Conservation (phyloP, 2,797 vertebrate species). For the Argentina silus region DNA sequence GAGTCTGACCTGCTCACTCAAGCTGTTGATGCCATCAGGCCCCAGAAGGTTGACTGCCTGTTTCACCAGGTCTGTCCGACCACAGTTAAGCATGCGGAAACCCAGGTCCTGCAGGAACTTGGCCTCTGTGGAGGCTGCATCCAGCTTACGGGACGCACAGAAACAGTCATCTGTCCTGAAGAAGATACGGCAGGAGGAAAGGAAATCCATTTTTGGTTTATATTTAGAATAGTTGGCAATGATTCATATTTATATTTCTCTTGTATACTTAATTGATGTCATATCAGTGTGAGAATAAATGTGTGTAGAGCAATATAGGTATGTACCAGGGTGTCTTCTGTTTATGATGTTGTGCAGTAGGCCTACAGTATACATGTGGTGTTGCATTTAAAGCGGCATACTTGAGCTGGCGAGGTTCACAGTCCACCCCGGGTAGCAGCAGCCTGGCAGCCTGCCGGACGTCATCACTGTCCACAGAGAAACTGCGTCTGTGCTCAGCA, state of each 20-base stretch:
- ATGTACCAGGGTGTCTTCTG: neutral
- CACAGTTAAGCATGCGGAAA: conserved; percentile 98
- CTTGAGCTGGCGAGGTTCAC: conserved; percentile 96
- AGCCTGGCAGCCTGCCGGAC: conserved; percentile 95
- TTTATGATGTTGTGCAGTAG: neutral
- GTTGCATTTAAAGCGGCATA: conserved; percentile 63
- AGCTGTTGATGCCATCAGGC: conserved; percentile 94
- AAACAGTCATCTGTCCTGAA: conserved; percentile 97
- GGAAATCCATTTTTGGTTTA: neutral
- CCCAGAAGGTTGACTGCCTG: conserved; percentile 94
- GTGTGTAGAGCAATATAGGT: neutral
- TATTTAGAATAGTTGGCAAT: neutral
- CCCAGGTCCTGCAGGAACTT: conserved; percentile 97
- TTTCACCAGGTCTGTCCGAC: conserved; percentile 95
- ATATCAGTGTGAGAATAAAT: neutral
- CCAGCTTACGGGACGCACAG: conserved; percentile 93
- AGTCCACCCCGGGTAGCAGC: conserved; percentile 94
- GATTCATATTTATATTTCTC: neutral
- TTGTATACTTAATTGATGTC: neutral
- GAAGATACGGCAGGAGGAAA: conserved; percentile 36
- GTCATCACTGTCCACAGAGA: conserved; percentile 97
- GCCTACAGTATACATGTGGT: conserved; percentile 7
- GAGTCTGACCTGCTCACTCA: conserved; percentile 91
- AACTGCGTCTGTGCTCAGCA: conserved; percentile 92
- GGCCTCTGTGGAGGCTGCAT: conserved; percentile 92